Conservation (phyloP, 92 coral and sea anemone genomes). For the Heteractis magnifica region DNA sequence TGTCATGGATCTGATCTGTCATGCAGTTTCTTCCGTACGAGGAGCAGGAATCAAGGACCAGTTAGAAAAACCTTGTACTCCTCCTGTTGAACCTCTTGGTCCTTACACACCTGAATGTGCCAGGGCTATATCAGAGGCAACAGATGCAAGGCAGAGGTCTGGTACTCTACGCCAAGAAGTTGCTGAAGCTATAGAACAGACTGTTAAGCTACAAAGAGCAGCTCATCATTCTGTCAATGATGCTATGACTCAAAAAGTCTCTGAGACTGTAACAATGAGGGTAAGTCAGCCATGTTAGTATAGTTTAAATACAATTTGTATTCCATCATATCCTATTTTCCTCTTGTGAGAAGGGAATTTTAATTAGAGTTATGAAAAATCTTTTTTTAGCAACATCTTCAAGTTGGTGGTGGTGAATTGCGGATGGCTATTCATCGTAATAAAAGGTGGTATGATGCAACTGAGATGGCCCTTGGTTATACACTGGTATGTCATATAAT, state of each 20-base stretch:
- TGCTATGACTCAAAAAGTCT: constrained; percentile 97
- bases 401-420: constrained; percentile 95
- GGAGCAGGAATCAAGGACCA: constrained; percentile 94
- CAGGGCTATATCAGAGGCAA: constrained; percentile 78
- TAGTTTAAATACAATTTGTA: too few species aligned
- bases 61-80: constrained; percentile 89
- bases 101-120: constrained; percentile 99
- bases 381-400: constrained; percentile 84
- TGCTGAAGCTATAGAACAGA: constrained; percentile 94
- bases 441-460: constrained; percentile 92
- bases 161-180: constrained; percentile 80
- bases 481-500: constrained; percentile 70
- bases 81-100: constrained; percentile 90
- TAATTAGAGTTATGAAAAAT: neutral
- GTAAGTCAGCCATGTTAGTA: constrained; percentile 36
- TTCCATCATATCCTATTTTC: neutral
- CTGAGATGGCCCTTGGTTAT: constrained; percentile 93
- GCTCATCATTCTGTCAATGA: constrained; percentile 95
- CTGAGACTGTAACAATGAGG: constrained; percentile 98
- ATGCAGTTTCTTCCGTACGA: constrained; percentile 93
- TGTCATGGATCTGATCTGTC: constrained; percentile 90
- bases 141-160: constrained; percentile 89
- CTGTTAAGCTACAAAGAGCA: constrained; percentile 84
- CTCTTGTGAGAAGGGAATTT: neutral
- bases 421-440: constrained; percentile 95